These are phyloP conservation scores for Tenebrosternarchus preto DNA, from an alignment of 2,113 vertebrate genomes.

Conservation along the genomic window DNA sequence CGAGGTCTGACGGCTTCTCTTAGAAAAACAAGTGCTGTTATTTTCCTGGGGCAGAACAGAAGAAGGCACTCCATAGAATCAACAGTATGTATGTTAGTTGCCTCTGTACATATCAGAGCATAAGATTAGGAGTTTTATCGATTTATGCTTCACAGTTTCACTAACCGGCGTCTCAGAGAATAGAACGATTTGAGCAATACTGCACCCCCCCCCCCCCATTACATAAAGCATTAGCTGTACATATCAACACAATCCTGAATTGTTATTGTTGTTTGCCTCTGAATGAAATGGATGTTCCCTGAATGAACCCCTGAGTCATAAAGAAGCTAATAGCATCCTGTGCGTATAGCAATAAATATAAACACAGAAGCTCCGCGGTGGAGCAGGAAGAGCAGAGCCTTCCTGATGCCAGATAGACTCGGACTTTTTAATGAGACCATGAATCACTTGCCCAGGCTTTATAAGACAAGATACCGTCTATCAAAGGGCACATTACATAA, in stretches of 20 bases:
- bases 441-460: background rate
- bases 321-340: background rate
- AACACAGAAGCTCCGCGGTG: background rate
- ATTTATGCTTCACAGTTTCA: too few relatives aligned
- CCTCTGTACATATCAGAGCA: background rate
- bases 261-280: background rate
- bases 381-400: background rate
- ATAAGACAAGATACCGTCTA: conserved; percentile 7
- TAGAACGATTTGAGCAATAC: background rate
- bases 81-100: background rate
- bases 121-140: background rate
- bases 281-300: background rate
- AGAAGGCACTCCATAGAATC: too few relatives aligned
- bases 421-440: background rate
- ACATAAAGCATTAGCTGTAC: background rate
- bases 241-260: background rate
- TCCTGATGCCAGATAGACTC: background rate
- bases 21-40: background rate
- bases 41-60: too few relatives aligned
- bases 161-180: background rate
- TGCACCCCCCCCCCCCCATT: background rate
- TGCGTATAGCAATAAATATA: too few relatives aligned
- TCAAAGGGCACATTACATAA: conserved; percentile 1
- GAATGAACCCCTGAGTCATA: background rate
- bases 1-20: background rate